These are phyloP conservation scores for Salarias fasciatus DNA, from an alignment of 2,797 vertebrate genomes.

Conservation along the genomic window DNA sequence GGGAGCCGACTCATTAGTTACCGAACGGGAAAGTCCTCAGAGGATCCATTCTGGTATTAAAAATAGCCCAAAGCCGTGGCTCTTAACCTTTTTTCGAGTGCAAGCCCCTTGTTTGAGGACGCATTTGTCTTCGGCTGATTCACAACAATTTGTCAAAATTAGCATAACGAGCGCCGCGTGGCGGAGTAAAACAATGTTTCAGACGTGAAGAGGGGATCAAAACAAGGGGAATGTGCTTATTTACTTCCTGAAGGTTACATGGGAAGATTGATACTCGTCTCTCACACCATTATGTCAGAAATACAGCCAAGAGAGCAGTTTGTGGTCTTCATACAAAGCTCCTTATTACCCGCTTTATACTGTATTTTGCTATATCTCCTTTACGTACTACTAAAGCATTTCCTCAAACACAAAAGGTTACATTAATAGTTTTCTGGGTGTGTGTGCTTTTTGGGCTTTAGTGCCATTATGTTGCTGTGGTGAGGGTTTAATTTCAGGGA, in stretches of 20 bases:
- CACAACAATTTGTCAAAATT: not conserved
- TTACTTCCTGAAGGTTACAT: not conserved
- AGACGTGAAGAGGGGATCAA: not conserved
- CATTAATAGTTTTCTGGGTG: too few relatives aligned
- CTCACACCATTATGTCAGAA: too few relatives aligned
- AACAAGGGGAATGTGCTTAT: not conserved
- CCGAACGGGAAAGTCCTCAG: constrained; percentile 22
- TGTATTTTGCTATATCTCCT: too few relatives aligned
- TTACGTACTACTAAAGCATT: too few relatives aligned
- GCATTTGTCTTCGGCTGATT: not conserved
- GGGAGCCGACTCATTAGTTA: constrained; percentile 33
- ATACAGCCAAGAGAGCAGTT: too few relatives aligned
- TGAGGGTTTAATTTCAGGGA: too few relatives aligned
- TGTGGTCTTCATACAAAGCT: too few relatives aligned
- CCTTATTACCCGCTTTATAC: too few relatives aligned
- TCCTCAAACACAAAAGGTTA: too few relatives aligned
- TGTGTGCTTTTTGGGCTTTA: too few relatives aligned
- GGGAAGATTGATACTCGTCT: not conserved
- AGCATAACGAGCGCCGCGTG: not conserved
- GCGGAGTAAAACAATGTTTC: not conserved
- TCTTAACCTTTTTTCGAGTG: constrained; percentile 5
- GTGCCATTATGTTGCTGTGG: too few relatives aligned
- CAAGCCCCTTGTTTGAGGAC: not conserved
- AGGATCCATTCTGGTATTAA: not conserved
- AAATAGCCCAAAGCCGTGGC: constrained; percentile 8